Evolutionary conservation across 2,888 invertebrate genomes (phyloP), one percentile per base, ranked within the genome.

Genomic region (Tipula helvola): DNA sequence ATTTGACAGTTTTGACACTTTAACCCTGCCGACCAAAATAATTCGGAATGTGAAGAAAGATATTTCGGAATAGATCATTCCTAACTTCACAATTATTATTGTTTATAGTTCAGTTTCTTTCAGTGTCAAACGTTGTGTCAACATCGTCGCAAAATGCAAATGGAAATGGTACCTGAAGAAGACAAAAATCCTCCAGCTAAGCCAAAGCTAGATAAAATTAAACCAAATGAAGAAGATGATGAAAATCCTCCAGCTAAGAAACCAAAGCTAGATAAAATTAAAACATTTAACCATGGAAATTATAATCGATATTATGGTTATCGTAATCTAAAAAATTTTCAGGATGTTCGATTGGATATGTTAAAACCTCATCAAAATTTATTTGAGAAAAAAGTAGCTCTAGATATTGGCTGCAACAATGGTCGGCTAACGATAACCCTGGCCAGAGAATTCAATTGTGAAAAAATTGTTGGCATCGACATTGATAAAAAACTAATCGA

Each of bases 361-460:
- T 94, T 97, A 87, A 91, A 91, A 12, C 91, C 93, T 86, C 93
- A 95, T 87, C 92, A 92, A 42, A 93, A 95, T 87, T 92, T 96
- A 89, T 96, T 97, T 90, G 91, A 92, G 39, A 94, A 93, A 83
- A 96, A 95, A 90, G 94, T 95, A 89, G 93, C 97, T 57, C 92
- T 98, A 52, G 97, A 98, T 90, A 95, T 97, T 89, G 98, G 98
- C 5, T 97, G 97, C 90, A 98, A 98, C 91, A 95, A 95, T 88
- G 98, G 97, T 0, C 95, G 96, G 89, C 92, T 97, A 18, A 96
- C 97, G 0, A 92, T 97, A 42, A 93, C 94, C 5, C 92, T 98
- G 71, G 97, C 97, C 0, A 93, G 95, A 88, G 94, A 95, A 89
- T 95, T 95, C 88, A 91, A 92, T 4, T 95, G 96, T 0, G 93